Evolutionary conservation across 2,113 vertebrate genomes (phyloP).

Genomic region (Platysternon megacephalum): DNA sequence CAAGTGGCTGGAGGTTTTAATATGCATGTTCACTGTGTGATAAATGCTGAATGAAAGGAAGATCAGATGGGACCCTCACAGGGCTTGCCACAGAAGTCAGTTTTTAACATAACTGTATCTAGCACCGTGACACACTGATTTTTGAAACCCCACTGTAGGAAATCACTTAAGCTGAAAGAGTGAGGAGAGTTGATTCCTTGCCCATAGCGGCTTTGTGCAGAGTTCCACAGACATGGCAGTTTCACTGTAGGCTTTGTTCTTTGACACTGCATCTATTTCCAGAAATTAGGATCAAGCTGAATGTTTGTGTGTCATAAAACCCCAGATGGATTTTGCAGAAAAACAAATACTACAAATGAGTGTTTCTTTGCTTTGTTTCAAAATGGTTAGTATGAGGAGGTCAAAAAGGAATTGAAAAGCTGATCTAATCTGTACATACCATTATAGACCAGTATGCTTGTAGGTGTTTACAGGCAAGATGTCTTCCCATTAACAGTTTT

Average conservation of each 20-base stretch:
- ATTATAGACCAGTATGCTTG: background rate
- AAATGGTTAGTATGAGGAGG: background rate
- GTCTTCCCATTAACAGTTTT: background rate
- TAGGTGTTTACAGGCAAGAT: background rate
- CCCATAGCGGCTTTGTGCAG: background rate
- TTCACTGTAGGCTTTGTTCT: slow-evolving; percentile 51
- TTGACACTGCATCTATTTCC: slow-evolving; percentile 21
- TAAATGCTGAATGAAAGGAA: background rate
- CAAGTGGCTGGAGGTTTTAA: slow-evolving; percentile 38
- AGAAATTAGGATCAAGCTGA: slow-evolving; percentile 48
- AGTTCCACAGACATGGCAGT: slow-evolving; percentile 22
- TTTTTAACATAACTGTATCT: background rate
- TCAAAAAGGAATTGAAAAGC: background rate
- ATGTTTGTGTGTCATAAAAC: slow-evolving; percentile 14
- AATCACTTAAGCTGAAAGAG: slow-evolving; percentile 30
- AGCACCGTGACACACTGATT: background rate
- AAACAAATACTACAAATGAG: background rate
- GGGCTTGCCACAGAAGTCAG: background rate
- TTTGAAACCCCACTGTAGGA: slow-evolving; percentile 21
- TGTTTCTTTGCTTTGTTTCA: background rate
- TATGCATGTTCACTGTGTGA: background rate
- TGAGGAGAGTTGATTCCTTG: slow-evolving; percentile 18
- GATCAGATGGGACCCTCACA: slow-evolving; percentile 9
- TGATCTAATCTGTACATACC: background rate
- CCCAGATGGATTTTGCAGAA: background rate